Evolutionary conservation across 2,888 invertebrate species (phyloP), one percentile per base, ranked within the genome.

Genomic region (Oxyscelio sp.): DNA sequence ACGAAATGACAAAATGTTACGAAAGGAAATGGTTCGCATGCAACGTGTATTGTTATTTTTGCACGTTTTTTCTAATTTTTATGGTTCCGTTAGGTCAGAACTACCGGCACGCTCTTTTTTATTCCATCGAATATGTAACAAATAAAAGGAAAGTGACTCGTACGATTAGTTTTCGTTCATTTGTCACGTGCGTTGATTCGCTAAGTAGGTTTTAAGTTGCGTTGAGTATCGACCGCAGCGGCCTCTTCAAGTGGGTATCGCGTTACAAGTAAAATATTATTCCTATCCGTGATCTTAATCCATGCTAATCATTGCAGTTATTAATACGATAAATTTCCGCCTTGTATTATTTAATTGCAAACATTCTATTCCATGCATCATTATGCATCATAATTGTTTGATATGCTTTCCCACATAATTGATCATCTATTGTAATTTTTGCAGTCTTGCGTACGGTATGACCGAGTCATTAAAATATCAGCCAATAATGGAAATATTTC

Each of bases 381-480:
- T 74, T 74, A 56, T 43, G 43, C 65, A 56, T 17, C 22, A 45
- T 56, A 45, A 74, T 56, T 74, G 65, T 65, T 74, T 65, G 31
- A 56, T 56, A 65, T 56, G 56, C 74, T 74, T 74, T 65, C 56
- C 56, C 74, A 54, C 65, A 34, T 74, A 74, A 74, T 63, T 74
- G 63, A 74, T 65, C 61, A 43, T 63, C 59, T 31, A 34, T 21
- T 15, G 34, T 31, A 19, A 15, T 58, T 70, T 71, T 58, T 71
- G 48, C 31, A 58, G 54, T 34, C 48, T 52, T 66, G 31, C 17
- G 45, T 21, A 31, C 17, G 24, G 13, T 15, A 13, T n/a, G n/a
- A n/a, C n/a, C n/a, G 43, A 31, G 43, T 56, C 31, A 70, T 56
- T 45, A 19, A 27, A 45, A 13, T 13, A 34, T 2, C 34, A n/a